Percentiles rank a stretch among this genome's conserved stretches.
Conservation (phyloP, 2,113 vertebrate genomes). For the Mohoua ochrocephala region DNA sequence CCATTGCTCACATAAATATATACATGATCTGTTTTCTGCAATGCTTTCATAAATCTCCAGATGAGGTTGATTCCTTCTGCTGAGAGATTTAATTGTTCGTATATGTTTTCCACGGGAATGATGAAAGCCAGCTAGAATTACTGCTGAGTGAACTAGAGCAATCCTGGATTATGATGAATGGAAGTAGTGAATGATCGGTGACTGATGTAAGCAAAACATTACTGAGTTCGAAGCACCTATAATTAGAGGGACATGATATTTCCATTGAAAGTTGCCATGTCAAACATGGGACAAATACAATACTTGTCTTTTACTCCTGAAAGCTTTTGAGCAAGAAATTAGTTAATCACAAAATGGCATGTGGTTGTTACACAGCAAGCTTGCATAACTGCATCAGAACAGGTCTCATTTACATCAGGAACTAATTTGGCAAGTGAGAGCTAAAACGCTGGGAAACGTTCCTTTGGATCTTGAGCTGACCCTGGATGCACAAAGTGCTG, state of each 20-base stretch:
- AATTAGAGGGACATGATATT: not conserved
- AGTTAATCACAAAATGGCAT: not conserved
- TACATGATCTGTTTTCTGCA: not conserved
- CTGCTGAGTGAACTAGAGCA: not conserved
- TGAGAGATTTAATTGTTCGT: slow-evolving; percentile 49
- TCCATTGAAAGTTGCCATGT: not conserved
- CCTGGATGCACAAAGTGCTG: not conserved
- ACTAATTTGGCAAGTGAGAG: not conserved
- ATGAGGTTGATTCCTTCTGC: not conserved
- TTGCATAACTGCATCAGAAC: not conserved
- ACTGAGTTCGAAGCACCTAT: not conserved
- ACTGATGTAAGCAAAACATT: not conserved
- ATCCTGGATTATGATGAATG: slow-evolving; percentile 34
- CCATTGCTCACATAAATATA: not conserved
- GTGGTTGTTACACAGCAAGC: not conserved
- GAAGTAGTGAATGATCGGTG: slow-evolving; percentile 1
- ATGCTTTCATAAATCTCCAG: not conserved
- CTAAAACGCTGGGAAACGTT: not conserved
- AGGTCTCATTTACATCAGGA: not conserved
- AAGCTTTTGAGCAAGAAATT: not conserved
- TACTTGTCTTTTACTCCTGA: not conserved
- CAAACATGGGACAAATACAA: not conserved
- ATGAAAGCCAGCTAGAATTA: slow-evolving; percentile 47
- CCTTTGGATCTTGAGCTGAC: not conserved
- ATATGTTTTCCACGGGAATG: not conserved